Percentiles rank a stretch among this genome's conserved stretches.
phyloP scores from a whole-genome alignment of 1,140 invertebrate genomes.

The Sitophilus oryzae region DNA sequence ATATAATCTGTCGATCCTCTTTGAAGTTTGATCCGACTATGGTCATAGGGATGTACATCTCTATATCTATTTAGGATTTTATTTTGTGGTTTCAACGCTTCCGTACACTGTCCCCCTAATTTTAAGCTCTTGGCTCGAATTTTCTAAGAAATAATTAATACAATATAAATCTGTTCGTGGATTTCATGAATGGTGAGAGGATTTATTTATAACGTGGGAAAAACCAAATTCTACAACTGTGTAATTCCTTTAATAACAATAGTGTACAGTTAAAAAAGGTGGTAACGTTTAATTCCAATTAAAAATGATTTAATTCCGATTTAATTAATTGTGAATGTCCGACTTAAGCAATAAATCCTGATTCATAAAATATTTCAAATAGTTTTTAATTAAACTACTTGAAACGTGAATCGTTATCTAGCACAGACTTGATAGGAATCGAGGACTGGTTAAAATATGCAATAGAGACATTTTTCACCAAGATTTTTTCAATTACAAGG shows the following conservation, averaged over 20 bases:
- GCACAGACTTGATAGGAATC: background rate
- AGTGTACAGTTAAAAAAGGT: no score
- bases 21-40: conserved; percentile 77
- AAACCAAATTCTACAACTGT: no score
- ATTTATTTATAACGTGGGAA: no score
- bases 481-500: conserved; percentile 16
- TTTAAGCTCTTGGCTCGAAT: conserved; percentile 56
- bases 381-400: background rate
- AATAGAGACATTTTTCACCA: conserved; percentile 7
- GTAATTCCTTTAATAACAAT: no score
- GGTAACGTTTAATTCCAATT: no score
- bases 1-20: conserved; percentile 80
- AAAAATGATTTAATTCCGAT: no score
- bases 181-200: no score
- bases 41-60: conserved; percentile 94
- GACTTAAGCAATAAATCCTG: no score
- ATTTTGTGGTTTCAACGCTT: conserved; percentile 76
- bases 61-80: conserved; percentile 82
- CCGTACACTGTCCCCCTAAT: conserved; percentile 61
- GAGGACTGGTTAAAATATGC: background rate
- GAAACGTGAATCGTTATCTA: background rate
- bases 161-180: no score
- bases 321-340: no score
- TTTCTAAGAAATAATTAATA: no score
- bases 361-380: background rate